Conservation (phyloP, 2,113 vertebrate genomes). For the Dermatemys mawii region DNA sequence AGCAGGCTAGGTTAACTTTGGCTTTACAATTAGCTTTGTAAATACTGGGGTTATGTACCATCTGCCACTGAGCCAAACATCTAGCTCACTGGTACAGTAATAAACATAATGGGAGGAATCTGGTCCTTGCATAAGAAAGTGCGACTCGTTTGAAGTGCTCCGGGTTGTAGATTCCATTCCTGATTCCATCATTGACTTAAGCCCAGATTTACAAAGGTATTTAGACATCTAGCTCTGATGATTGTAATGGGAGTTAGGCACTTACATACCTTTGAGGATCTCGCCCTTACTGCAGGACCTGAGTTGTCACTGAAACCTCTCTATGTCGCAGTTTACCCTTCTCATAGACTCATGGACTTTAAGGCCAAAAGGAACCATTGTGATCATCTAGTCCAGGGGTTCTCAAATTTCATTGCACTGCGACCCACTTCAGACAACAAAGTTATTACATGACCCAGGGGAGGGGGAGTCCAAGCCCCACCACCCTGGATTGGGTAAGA, state of each 20-base stretch:
- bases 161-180: neutral
- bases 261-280: no score
- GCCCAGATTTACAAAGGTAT: slow-evolving; percentile 1
- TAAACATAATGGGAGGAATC: neutral
- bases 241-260: neutral
- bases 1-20: neutral
- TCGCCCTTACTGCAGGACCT: neutral
- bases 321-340: neutral
- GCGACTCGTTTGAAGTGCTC: neutral
- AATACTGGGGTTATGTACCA: neutral
- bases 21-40: neutral
- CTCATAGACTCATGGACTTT: no score
- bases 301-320: neutral
- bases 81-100: rapidly evolving
- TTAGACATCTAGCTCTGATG: neutral
- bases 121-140: neutral
- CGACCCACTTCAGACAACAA: no score
- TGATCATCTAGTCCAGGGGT: no score
- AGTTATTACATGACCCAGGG: no score
- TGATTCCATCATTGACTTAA: neutral
- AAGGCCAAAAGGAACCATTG: no score
- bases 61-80: neutral
- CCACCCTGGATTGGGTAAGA: no score
- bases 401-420: no score
- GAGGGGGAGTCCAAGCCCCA: no score